phyloP scores from a whole-genome alignment of 2,888 invertebrate species.

The Conus canariensis region DNA sequence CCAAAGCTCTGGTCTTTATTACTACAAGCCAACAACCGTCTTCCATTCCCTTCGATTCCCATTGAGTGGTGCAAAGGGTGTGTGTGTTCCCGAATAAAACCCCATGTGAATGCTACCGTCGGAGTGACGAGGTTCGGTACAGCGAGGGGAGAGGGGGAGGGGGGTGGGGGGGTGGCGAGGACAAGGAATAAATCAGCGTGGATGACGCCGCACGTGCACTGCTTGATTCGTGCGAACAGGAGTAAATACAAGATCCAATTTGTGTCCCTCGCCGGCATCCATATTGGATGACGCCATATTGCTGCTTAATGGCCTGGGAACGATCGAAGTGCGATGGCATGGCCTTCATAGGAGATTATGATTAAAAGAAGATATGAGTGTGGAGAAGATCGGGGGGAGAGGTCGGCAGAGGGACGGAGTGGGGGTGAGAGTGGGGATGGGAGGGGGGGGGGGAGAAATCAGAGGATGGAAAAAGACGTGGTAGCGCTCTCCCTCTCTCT shows the following conservation, averaged over 20 bases:
- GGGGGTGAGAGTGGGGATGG: not conserved
- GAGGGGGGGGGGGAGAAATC: not conserved
- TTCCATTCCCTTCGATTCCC: conserved; percentile 4
- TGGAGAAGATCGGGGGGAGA: not conserved
- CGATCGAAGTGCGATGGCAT: conserved; percentile 27
- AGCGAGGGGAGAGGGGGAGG: not conserved
- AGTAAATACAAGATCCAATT: conserved; percentile 33
- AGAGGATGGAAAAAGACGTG: not conserved
- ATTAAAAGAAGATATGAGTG: not conserved
- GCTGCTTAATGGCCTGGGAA: conserved; percentile 18
- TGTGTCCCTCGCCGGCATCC: not conserved
- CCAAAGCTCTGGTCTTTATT: not conserved
- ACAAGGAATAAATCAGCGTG: not conserved
- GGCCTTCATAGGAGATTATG: conserved; percentile 27
- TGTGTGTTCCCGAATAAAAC: conserved; percentile 23
- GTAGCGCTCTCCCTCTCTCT: conserved; percentile 4
- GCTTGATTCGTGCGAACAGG: conserved; percentile 21
- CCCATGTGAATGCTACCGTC: conserved; percentile 20
- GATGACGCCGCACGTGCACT: conserved; percentile 3
- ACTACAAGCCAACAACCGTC: not conserved
- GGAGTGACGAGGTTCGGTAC: not conserved
- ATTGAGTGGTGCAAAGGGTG: not conserved
- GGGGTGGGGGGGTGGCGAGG: not conserved
- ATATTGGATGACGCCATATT: conserved; percentile 33
- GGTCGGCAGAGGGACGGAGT: not conserved